phyloP scores from a whole-genome alignment of 2,888 invertebrate species.

The Drosophila paramelanica region DNA sequence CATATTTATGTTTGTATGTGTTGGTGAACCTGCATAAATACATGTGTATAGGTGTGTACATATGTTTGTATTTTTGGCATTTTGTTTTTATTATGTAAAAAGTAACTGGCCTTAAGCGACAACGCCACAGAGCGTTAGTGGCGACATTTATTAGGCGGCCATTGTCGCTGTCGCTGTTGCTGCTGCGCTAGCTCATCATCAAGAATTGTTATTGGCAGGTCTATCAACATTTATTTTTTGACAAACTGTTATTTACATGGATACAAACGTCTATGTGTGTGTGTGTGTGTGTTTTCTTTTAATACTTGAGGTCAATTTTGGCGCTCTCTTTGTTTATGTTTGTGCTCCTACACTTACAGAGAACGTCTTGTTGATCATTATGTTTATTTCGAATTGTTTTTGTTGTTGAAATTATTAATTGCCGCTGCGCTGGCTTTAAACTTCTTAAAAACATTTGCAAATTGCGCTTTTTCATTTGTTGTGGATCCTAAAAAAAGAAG shows the following conservation, averaged over 20 bases:
- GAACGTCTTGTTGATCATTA: constrained; percentile 16
- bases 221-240: constrained; percentile 34
- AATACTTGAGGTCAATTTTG: constrained; percentile 28
- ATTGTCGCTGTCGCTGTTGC: constrained; percentile 1
- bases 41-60: constrained; percentile 11
- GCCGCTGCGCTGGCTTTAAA: constrained; percentile 22
- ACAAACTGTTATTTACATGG: constrained; percentile 8
- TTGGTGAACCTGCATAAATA: background rate
- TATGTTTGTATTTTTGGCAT: constrained; percentile 13
- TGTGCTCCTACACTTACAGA: constrained; percentile 6
- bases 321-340: constrained; percentile 10
- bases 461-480: constrained; percentile 2
- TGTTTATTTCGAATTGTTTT: constrained; percentile 4
- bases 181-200: constrained; percentile 8
- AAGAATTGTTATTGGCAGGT: constrained; percentile 11
- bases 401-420: constrained; percentile 12
- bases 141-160: constrained; percentile 41
- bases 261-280: background rate
- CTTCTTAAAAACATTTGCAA: constrained; percentile 10
- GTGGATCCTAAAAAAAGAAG: background rate
- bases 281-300: background rate
- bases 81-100: constrained; percentile 57
- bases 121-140: constrained; percentile 45
- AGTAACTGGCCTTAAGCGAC: constrained; percentile 58
- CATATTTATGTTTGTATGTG: constrained; percentile 6